Evolutionary conservation across 2,113 vertebrate genomes (phyloP), one percentile per base, ranked within the genome.

Genomic region (Hippopotamus amphibius): DNA sequence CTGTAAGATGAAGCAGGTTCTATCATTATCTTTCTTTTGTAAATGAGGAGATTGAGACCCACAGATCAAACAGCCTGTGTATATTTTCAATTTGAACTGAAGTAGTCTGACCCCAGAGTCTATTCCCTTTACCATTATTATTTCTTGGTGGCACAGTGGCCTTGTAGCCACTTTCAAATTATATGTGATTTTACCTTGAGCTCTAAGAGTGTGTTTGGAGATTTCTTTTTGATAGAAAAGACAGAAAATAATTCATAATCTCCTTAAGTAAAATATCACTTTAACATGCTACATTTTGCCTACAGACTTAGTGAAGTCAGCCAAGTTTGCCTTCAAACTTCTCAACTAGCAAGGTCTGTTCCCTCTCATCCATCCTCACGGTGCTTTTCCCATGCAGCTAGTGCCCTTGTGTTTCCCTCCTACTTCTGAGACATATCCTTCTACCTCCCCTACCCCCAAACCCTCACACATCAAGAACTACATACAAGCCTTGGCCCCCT

Each of bases 101-200:
- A 16, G 14, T 48, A 55, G 19, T 53, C 22, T 68, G 82, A 93
- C 17, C 19, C 11, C 7, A 37, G 12, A 22, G 41, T 55, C 14
- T 71, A 16, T 16, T 77, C 0, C 19, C 14, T 63, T 59, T 91
- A 57, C 14, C 37, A 53, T 13, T 83, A 77, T 53, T 74, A 79
- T 88, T 76, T 87, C 22, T 84, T 71, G 9, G 41, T 53, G 15
- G 3, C 6, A 21, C 17, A 17, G 8, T 37, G 53, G 19, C n/a
- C 12, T 93, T 72, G 2, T 26, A 74, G 33, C 1, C 46, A 85
- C 43, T 57, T 65, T 76, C 10, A 2, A 88, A 37, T 79, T 59
- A n/a, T 30, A 57, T 50, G 37, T 85, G 22, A 41, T 61, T 88
- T 85, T 88, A 79, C 26, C 30, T 79, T 96, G 76, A 97, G 14